Evolutionary conservation across 2,888 invertebrate genomes (phyloP), one percentile per base, ranked within the genome.

Genomic region (Pristionchus arcanus): DNA sequence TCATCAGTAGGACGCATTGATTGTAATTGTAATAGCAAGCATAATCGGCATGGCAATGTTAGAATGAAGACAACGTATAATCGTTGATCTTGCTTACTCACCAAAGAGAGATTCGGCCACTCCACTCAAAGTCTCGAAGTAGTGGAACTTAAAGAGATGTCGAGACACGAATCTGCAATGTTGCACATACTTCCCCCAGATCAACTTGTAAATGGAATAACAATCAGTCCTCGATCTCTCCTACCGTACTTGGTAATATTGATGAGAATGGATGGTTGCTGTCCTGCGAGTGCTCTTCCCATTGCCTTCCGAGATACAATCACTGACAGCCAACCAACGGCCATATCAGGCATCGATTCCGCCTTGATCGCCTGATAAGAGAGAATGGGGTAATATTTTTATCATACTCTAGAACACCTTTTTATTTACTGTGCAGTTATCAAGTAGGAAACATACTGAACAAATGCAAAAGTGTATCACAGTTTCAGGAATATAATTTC

Each of bases 161-260:
- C 91, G 94, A 93, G 89, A 89, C 63, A 98, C 96, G 95, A 98
- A 99, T 91, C 96, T 96, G 16, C 98, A 81, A 81, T 34, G 9
- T 74, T 34, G 34, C 7, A 37, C 13, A 11, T 68, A 9, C 4
- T 31, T 28, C 25, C 13, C n/a, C 59, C 19, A 59, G 25, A 37
- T n/a, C 37, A 55, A 13, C 21, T 0, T 1, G 11, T 84, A 2
- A 55, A 5, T 81, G 31, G 21, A 77, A 77, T 15, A 28, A 53
- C 7, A 63, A 19, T 34, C 37, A 63, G 28, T 63, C n/a, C n/a
- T 63, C 25, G 4, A 42, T 34, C 28, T 0, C 28, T 49, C 42
- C 42, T 63, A 63, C 63, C 89, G 49, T 66, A 83, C 89, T 53
- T 88, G 9, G 74, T 55, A 11, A 88, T 55, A 53, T 63, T 83